Base-by-base conservation (phyloP, 2,797 vertebrate genomes). In the Tenualosa thibaudeaui region DNA sequence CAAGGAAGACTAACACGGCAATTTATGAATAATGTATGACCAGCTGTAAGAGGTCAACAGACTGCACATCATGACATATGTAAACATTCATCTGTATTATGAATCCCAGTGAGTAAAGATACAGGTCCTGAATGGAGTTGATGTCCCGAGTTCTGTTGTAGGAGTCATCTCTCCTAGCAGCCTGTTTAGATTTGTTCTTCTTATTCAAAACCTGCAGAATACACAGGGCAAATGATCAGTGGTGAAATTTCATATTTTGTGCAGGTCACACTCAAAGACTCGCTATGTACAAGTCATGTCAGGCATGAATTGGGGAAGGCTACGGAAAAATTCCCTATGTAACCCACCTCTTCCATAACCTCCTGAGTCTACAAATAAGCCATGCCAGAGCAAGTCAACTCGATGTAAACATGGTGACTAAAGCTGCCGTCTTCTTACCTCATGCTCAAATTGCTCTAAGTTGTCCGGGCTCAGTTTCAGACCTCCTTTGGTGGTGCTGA, bases 361-460 rank as follows among this genome's bases (percentile, higher is more conserved):
- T 10, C 4, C n/a, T 24, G 54, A 17, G 1, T 13, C 37, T 43
- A 75, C 68, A 19, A 75, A 75, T 12, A 3, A 15, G 5, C 5
- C 37, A 43, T 19, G 68, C 37, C 31, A 31, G 26, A 68, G 24
- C 24, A 46, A 24, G 6, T 10, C 51, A 54, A 43, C 46, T 24
- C 22, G 24, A 24, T 62, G 58, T 6, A 62, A 24, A 62, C 3
- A 62, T 24, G 3, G 8, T 24, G 7, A 54, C 2, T 12, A 37
- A 15, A 3, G 31, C 10, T 0, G 50, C 53, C 37, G 9, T 17
- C 5, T 84, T 54, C 89, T 89, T 89, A 98, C 98, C 94, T 98
- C 97, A 0, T 97, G 95, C 85, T 98, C 96, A 65, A 99, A 97
- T 54, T 94, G 92, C 3, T 93, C 93, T 84, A 99, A 92, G 71